Evolutionary conservation across 1,140 invertebrate genomes (phyloP).

Genomic region (Phymorhynchus buccinoides): DNA sequence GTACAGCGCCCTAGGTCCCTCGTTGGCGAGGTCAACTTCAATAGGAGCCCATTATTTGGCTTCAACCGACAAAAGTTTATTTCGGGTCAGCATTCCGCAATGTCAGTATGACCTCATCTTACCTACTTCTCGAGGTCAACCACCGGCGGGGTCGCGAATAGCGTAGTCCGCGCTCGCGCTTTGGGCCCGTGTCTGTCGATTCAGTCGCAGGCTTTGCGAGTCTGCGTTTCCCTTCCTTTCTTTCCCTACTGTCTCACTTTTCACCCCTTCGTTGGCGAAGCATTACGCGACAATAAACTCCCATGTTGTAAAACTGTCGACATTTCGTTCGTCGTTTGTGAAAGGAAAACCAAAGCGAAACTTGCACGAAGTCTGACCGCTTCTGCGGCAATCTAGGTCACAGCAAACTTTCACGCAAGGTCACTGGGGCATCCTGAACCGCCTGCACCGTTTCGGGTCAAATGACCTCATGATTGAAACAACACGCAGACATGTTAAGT

Average conservation of each 20-base stretch:
- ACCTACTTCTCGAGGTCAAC: conserved; percentile 50
- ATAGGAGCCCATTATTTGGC: conserved; percentile 2
- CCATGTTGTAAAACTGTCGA: not conserved
- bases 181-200: conserved; percentile 7
- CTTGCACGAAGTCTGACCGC: conserved; percentile 25
- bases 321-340: not conserved
- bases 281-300: not conserved
- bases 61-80: conserved; percentile 36
- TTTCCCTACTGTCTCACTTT: not conserved
- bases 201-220: not conserved
- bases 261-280: not conserved
- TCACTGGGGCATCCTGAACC: conserved; percentile 34
- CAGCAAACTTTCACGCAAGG: conserved; percentile 34
- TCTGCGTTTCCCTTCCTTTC: not conserved
- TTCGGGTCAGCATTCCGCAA: conserved; percentile 49
- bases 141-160: conserved; percentile 46
- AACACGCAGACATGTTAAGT: not conserved
- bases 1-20: not conserved
- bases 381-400: conserved; percentile 34
- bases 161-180: conserved; percentile 33
- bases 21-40: not conserved
- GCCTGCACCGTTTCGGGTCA: not conserved
- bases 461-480: not conserved
- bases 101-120: conserved; percentile 51
- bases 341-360: not conserved